Percentiles rank a stretch among this genome's conserved stretches.
These are phyloP conservation scores for Coelopa pilipes DNA, from an alignment of 2,888 invertebrate genomes.

Conservation along the genomic window DNA sequence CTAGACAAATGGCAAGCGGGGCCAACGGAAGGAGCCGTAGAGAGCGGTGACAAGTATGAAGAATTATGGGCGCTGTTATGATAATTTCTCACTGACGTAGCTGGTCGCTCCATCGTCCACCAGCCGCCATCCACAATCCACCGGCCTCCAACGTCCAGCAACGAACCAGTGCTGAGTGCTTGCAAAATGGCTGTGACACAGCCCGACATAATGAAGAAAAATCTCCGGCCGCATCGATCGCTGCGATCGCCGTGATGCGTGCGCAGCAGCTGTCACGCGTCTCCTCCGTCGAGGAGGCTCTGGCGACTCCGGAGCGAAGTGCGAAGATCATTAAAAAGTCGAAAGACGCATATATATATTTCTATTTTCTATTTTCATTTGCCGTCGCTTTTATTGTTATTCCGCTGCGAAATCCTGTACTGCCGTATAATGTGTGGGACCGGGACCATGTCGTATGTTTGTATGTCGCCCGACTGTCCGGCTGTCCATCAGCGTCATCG, in stretches of 20 bases:
- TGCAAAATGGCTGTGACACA: slow-evolving; percentile 46
- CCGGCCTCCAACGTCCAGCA: background rate
- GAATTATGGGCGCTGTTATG: slow-evolving; percentile 16
- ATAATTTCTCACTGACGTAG: slow-evolving; percentile 14
- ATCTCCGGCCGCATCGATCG: slow-evolving; percentile 30
- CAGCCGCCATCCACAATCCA: background rate
- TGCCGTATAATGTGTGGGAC: background rate
- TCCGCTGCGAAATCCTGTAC: background rate
- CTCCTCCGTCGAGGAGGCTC: background rate
- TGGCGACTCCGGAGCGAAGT: too few species aligned
- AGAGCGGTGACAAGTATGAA: slow-evolving; percentile 18
- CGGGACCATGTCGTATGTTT: background rate
- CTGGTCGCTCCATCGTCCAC: background rate
- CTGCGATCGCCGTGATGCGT: background rate
- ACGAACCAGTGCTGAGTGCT: slow-evolving; percentile 40
- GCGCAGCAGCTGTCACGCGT: slow-evolving; percentile 6
- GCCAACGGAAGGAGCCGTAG: background rate
- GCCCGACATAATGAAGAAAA: slow-evolving; percentile 46
- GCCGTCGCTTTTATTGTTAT: slow-evolving; percentile 14
- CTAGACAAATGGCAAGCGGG: background rate
- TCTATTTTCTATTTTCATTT: slow-evolving; percentile 24
- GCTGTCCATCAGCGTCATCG: slow-evolving; percentile 21
- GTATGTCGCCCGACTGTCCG: background rate
- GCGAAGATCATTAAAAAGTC: slow-evolving; percentile 14
- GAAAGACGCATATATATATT: background rate